A percentile compares a stretch with the other conserved stretches of the same genome.
Conservation (phyloP, 2,888 invertebrate species). For the Aphodius granarius region DNA sequence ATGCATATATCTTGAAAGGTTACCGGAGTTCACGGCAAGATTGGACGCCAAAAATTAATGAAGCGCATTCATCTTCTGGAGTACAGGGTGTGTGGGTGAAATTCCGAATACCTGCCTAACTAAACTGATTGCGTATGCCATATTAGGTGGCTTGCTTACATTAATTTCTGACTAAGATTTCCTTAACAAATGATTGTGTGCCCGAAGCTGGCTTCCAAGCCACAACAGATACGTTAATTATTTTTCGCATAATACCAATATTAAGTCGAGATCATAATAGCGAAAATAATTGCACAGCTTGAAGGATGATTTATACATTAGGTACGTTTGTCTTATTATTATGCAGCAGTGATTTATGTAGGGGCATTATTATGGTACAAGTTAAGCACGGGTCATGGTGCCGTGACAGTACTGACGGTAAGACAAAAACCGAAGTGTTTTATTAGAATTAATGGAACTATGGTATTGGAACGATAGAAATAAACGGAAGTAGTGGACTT, state of each 20-base stretch:
- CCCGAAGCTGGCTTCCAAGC: background rate
- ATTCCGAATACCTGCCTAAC: constrained; percentile 3
- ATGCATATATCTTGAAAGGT: background rate
- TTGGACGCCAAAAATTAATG: constrained; percentile 11
- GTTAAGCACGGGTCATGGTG: too few relatives aligned
- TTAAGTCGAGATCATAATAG: too few relatives aligned
- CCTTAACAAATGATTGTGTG: background rate
- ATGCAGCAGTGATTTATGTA: background rate
- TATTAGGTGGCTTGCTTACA: background rate
- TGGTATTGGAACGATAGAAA: background rate
- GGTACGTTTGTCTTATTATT: constrained; percentile 1
- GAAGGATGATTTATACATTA: background rate
- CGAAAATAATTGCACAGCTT: background rate
- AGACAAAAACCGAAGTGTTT: too few relatives aligned
- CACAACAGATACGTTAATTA: background rate
- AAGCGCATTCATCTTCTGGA: constrained; percentile 6
- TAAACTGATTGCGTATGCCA: constrained; percentile 2
- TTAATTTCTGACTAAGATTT: background rate
- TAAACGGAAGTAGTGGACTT: constrained; percentile 45
- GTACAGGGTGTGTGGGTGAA: constrained; percentile 2
- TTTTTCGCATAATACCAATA: background rate
- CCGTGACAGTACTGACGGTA: too few relatives aligned
- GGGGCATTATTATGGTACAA: background rate
- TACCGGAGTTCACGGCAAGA: background rate
- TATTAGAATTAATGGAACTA: too few relatives aligned